Conservation (phyloP, 2,888 invertebrate species). For the Phasia obesa region DNA sequence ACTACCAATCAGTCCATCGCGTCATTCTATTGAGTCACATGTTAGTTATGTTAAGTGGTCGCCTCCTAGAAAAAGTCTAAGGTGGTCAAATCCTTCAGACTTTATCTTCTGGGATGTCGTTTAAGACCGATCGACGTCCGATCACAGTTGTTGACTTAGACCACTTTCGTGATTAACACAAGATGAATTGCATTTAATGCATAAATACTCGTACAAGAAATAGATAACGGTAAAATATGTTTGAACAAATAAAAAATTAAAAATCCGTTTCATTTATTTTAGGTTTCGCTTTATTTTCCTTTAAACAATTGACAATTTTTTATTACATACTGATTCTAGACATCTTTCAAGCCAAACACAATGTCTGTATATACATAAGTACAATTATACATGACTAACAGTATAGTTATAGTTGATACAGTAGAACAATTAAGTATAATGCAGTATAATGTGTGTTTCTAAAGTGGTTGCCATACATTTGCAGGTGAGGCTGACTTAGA, state of each 20-base stretch:
- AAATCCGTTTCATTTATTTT: neutral
- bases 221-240: no score
- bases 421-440: neutral
- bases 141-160: no score
- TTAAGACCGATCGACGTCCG: no score
- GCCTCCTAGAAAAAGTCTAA: no score
- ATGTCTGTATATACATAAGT: neutral
- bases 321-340: neutral
- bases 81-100: no score
- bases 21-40: no score
- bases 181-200: no score
- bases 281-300: constrained; percentile 50
- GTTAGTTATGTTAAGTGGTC: no score
- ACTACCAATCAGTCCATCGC: no score
- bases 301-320: constrained; percentile 37
- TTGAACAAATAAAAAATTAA: neutral
- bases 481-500: constrained; percentile 66
- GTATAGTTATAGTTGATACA: constrained; percentile 20
- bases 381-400: constrained; percentile 9
- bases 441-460: constrained; percentile 42
- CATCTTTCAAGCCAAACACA: constrained; percentile 6
- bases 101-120: no score
- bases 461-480: neutral
- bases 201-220: neutral
- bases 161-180: no score